A percentile compares a stretch with the other conserved stretches of the same genome.
These are phyloP conservation scores for Chymomyza fuscimana DNA, from an alignment of 2,888 invertebrate species.

Conservation along the genomic window DNA sequence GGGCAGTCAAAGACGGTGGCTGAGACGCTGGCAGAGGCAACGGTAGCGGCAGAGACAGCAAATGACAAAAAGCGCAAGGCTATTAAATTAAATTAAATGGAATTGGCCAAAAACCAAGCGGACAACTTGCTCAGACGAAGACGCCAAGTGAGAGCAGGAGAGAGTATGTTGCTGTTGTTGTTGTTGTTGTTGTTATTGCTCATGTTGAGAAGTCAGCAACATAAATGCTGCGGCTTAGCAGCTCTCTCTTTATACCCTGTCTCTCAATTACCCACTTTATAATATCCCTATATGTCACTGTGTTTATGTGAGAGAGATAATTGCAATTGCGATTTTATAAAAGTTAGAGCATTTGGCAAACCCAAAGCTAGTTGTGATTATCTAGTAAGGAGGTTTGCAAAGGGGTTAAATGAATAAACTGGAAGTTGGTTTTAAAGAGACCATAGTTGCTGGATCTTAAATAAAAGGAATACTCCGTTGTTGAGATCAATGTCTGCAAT, in stretches of 20 bases:
- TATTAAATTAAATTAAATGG: constrained; percentile 76
- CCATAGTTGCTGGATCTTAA: too few relatives aligned
- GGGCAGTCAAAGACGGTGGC: not conserved
- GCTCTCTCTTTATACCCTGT: not conserved
- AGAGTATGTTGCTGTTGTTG: not conserved
- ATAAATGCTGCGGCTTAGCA: constrained; percentile 42
- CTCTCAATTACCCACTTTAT: not conserved
- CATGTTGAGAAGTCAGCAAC: constrained; percentile 41
- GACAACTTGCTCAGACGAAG: not conserved
- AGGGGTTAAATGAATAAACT: not conserved
- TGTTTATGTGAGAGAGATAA: not conserved
- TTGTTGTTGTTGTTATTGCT: constrained; percentile 7
- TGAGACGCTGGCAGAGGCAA: not conserved
- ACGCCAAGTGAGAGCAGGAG: constrained; percentile 1
- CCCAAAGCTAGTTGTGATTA: not conserved
- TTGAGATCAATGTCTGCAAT: too few relatives aligned
- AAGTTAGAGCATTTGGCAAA: not conserved
- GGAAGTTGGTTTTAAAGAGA: too few relatives aligned
- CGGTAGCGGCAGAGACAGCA: constrained; percentile 29
- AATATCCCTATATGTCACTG: not conserved
- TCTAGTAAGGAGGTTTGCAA: not conserved
- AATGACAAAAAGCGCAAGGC: constrained; percentile 72
- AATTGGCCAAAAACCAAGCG: constrained; percentile 64
- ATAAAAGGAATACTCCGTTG: too few relatives aligned
- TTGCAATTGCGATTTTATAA: not conserved